Evolutionary conservation across 92 coral and sea anemone genomes (phyloP).

Genomic region (Isaurus tuberculatus): DNA sequence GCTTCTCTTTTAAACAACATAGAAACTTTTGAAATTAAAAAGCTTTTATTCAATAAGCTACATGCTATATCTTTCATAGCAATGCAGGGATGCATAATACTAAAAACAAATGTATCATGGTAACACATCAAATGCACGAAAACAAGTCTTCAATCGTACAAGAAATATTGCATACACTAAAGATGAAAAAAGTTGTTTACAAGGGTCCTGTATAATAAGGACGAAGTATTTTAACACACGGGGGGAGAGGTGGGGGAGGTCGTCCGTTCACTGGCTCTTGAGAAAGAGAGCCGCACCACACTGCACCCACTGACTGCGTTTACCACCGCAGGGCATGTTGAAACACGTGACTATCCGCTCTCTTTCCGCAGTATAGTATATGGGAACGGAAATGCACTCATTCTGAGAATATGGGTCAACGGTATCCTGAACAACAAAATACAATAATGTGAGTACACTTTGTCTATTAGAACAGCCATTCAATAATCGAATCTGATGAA

Average conservation of each 20-base stretch:
- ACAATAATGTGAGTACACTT: not conserved
- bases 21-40: not conserved
- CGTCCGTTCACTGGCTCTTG: constrained; percentile 75
- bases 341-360: constrained; percentile 93
- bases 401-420: constrained; percentile 89
- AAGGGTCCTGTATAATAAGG: not conserved
- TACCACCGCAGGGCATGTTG: constrained; percentile 93
- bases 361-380: constrained; percentile 94
- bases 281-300: constrained; percentile 98
- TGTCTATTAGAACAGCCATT: no score
- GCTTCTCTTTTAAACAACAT: no score
- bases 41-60: not conserved
- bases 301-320: constrained; percentile 93
- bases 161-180: not conserved
- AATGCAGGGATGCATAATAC: not conserved
- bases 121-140: no score
- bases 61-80: not conserved
- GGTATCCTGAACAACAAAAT: constrained; percentile 62
- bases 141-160: not conserved
- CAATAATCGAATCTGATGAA: not conserved
- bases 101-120: not conserved
- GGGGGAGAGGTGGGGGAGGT: not conserved
- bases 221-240: not conserved
- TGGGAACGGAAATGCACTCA: constrained; percentile 95
- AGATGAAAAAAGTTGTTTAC: not conserved